Base-by-base conservation (phyloP, 1,140 invertebrate genomes). In the Riptortus pedestris region DNA sequence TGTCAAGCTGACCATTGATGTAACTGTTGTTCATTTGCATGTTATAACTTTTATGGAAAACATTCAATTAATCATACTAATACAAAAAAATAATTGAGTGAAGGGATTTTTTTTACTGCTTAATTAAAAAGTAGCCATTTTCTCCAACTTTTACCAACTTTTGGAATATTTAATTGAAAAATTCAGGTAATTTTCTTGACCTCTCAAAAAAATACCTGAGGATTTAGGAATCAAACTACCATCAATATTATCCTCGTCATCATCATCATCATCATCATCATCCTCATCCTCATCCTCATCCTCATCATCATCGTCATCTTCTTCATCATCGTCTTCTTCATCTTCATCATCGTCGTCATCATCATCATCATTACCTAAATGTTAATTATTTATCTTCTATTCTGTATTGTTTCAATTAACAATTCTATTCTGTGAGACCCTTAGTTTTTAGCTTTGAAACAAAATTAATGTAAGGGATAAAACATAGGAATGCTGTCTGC, bases 331-430 rank as follows among this genome's bases (percentile, higher is more conserved):
- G 51, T 71, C 72, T 18, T 76, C 71, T n/a, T 78, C 72, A 27
- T 74, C 72, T 47, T 78, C 75, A 61, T 79, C 74, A 65, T 79
- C 72, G 62, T 80, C 74, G 55, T 79, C 74, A 58, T 80, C 75
- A 69, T 79, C 75, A 67, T 80, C 77, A 64, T 79, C 76, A 65
- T 80, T 75, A 66, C 62, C 65, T 64, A 58, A 61, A 66, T 63
- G 31, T 58, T 28, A 61, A 45, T 61, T 24, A 55, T 14, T 55
- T 24, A 24, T 55, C 51, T 55, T 55, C 51, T 55, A 55, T 55
- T 55, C 26, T 55, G 45, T 47, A 47, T 20, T 47, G 22, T 47
- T 47, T 20, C 45, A n/a, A n/a, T n/a, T n/a, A n/a, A n/a, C n/a
- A n/a, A n/a, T n/a, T n/a, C n/a, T n/a, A n/a, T n/a, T n/a, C n/a